These are phyloP conservation scores for Peromyscus melanophrys DNA, from an alignment of 2,797 vertebrate genomes.

Conservation along the genomic window DNA sequence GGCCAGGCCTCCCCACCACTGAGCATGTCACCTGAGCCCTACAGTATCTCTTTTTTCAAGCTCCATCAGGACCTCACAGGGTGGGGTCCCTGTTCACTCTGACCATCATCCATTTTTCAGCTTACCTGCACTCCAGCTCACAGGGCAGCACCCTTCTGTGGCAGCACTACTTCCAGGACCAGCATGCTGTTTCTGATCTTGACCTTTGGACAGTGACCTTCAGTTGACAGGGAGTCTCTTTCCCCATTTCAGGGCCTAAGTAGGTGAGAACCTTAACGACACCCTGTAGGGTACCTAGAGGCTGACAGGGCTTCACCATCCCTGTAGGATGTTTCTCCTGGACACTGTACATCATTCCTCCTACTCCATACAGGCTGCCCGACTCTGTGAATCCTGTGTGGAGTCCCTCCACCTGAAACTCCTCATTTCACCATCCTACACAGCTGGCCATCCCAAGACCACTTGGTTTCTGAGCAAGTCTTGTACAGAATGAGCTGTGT, in stretches of 20 bases:
- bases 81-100: neutral
- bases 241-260: rapidly evolving
- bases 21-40: neutral
- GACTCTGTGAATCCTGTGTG: neutral
- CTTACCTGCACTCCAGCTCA: neutral
- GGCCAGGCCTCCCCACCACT: neutral
- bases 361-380: neutral
- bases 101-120: neutral
- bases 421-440: neutral
- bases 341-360: neutral
- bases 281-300: rapidly evolving
- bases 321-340: neutral
- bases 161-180: neutral
- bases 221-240: neutral
- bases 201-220: neutral
- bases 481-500: rapidly evolving
- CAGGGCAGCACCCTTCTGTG: neutral
- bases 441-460: neutral
- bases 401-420: neutral
- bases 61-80: neutral
- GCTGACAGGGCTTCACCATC: neutral
- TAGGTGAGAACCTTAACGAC: rapidly evolving
- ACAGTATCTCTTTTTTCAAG: neutral
- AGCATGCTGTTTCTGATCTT: neutral
- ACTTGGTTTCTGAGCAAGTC: rapidly evolving